Base-by-base conservation (phyloP, 1,140 invertebrate species). In the Drosophila simulans region DNA sequence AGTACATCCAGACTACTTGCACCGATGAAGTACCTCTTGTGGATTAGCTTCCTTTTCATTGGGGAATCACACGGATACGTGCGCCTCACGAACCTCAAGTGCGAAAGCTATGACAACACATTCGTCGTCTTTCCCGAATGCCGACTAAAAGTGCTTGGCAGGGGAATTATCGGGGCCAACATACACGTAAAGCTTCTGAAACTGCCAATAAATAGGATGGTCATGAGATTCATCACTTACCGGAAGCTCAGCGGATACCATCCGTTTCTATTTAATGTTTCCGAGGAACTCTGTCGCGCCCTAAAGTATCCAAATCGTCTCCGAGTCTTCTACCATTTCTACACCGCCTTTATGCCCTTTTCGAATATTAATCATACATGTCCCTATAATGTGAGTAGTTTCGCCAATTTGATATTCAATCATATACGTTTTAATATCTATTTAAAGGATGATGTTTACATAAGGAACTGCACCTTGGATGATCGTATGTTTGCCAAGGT, bases 351-450 rank as follows among this genome's bases (percentile, higher is more conserved):
- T 35, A 12, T 20, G 31, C 49, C 49, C 3, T 52, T 5, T 35
- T 52, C 49, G 5, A 52, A 52, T 13, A 15, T 52, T 0, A 52
- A 52, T 35, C 49, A 52, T 52, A 52, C 49, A 11, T 52, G 49
- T 20, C 49, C 49, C 15, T 20, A 12, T 15, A 35, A 34, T 20
- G 49, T 52, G 31, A 52, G 49, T 52, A 35, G 2, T 7, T 20
- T 35, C 1, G 27, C 25, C 25, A 27, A 27, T 5, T 8, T 8
- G 7, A 31, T 27, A 27, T 5, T 31, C 2, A 7, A 48, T 1
- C 2, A 11, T 34, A 7, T 35, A 1, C 15, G 3, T 34, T 31
- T 12, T 13, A 13, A 35, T n/a, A 25, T 22, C 0, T 2, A 17
- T 5, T 17, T 35, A 8, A 52, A 52, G 49, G 12, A 20, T 20